Percentiles rank a stretch among this genome's conserved stretches.
Conservation (phyloP, 2,797 vertebrate genomes). For the Ctenopoma multispine region DNA sequence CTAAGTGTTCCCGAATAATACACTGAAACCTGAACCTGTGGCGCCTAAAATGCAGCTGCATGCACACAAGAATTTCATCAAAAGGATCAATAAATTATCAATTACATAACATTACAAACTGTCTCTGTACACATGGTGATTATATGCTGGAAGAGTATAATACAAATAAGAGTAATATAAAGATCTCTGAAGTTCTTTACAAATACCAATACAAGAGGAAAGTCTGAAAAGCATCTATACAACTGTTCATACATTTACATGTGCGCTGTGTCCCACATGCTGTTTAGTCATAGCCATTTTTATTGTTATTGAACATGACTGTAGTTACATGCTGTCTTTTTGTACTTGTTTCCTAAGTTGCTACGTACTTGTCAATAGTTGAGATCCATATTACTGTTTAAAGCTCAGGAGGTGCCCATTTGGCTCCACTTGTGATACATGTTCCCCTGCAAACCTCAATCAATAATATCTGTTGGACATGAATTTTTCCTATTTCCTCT, state of each 20-base stretch:
- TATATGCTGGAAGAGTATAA: not conserved
- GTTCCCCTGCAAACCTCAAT: constrained; percentile 63
- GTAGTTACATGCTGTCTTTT: constrained; percentile 30
- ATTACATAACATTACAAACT: not conserved
- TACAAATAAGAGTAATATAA: not conserved
- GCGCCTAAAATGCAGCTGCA: no score
- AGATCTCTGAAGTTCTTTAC: not conserved
- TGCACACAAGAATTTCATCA: no score
- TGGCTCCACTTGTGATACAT: constrained; percentile 65
- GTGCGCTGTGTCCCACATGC: not conserved
- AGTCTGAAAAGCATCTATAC: constrained; percentile 7
- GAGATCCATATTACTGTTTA: constrained; percentile 59
- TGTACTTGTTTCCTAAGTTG: constrained; percentile 31
- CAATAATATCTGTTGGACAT: constrained; percentile 70
- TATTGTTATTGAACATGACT: constrained; percentile 34
- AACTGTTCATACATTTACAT: not conserved
- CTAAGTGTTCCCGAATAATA: no score
- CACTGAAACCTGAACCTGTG: no score
- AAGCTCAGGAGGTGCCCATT: constrained; percentile 57
- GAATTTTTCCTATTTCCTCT: constrained; percentile 54
- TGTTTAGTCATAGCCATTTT: constrained; percentile 21
- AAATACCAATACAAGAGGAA: not conserved
- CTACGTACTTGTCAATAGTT: constrained; percentile 44
- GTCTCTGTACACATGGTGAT: not conserved
- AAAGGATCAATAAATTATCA: no score